These are phyloP conservation scores for Muscidifurax raptorellus DNA, from an alignment of 1,140 invertebrate species.

Conservation along the genomic window DNA sequence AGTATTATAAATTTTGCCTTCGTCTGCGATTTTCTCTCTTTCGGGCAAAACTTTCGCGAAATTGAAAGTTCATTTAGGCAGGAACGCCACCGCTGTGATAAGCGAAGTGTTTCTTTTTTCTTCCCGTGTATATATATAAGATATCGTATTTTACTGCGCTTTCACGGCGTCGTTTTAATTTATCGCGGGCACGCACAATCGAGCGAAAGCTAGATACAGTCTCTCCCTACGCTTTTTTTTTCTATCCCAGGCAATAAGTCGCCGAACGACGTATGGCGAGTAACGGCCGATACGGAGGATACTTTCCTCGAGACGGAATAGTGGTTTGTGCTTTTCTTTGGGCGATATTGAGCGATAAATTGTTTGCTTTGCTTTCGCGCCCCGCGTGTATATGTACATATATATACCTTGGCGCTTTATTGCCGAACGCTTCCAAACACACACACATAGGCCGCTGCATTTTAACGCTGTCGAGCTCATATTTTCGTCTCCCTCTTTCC, in stretches of 20 bases:
- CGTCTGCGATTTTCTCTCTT: not conserved
- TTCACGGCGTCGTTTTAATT: not conserved
- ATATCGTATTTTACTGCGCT: not conserved
- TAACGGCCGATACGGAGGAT: conserved; percentile 13
- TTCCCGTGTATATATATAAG: not conserved
- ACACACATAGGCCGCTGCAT: not conserved
- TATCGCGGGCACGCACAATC: not conserved
- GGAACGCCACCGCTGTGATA: not conserved
- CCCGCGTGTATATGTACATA: not conserved
- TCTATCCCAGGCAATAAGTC: conserved; percentile 14
- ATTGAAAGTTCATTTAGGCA: conserved; percentile 1
- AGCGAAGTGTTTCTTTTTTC: not conserved
- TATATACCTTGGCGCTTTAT: not conserved
- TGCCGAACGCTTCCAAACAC: conserved; percentile 29
- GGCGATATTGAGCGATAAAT: conserved; percentile 29
- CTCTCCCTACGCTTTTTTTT: not conserved
- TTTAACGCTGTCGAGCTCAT: conserved; percentile 12
- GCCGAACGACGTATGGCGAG: not conserved
- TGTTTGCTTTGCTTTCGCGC: conserved; percentile 27
- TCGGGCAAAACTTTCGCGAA: conserved; percentile 1
- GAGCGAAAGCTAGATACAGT: not conserved
- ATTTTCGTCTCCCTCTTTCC: conserved; percentile 7
- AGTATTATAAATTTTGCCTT: not conserved
- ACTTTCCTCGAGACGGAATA: not conserved
- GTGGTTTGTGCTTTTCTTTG: conserved; percentile 1